A percentile compares a stretch with the other conserved stretches of the same genome.
These are phyloP conservation scores for Squalus acanthias DNA, from an alignment of 2,797 vertebrate species.

Conservation along the genomic window DNA sequence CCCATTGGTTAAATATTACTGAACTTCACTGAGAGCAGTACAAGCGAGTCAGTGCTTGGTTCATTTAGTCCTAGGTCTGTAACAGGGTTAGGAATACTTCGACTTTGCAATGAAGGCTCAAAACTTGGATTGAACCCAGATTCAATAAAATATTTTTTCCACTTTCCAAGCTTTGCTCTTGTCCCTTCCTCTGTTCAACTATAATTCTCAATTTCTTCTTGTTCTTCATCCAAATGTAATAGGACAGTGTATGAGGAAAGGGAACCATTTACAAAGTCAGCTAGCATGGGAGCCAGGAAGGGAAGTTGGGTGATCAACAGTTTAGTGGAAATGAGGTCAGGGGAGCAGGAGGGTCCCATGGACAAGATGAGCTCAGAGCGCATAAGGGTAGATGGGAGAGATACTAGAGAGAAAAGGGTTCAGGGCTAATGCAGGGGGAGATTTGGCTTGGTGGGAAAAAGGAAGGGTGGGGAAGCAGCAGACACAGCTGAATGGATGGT, in stretches of 20 bases:
- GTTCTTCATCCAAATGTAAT: not conserved
- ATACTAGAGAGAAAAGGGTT: not conserved
- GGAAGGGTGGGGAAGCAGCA: not conserved
- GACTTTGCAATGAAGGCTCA: not conserved
- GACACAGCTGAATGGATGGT: not conserved
- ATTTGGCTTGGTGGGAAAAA: not conserved
- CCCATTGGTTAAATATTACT: too few relatives aligned
- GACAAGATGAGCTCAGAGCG: not conserved
- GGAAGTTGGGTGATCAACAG: not conserved
- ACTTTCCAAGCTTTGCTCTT: not conserved
- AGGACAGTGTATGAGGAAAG: not conserved
- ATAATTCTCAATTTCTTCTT: not conserved
- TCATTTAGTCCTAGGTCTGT: not conserved
- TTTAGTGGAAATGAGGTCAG: not conserved
- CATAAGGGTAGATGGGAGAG: not conserved
- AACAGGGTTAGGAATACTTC: not conserved
- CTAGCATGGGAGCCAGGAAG: not conserved
- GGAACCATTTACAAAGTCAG: too few relatives aligned
- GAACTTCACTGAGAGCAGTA: not conserved
- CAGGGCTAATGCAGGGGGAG: not conserved
- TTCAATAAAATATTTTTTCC: not conserved
- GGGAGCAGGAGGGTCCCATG: not conserved
- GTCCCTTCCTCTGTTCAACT: not conserved
- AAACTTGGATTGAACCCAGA: not conserved
- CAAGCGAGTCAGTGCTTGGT: not conserved